Base-by-base conservation (phyloP, 2,888 invertebrate genomes). In the Esperia sulphurella region DNA sequence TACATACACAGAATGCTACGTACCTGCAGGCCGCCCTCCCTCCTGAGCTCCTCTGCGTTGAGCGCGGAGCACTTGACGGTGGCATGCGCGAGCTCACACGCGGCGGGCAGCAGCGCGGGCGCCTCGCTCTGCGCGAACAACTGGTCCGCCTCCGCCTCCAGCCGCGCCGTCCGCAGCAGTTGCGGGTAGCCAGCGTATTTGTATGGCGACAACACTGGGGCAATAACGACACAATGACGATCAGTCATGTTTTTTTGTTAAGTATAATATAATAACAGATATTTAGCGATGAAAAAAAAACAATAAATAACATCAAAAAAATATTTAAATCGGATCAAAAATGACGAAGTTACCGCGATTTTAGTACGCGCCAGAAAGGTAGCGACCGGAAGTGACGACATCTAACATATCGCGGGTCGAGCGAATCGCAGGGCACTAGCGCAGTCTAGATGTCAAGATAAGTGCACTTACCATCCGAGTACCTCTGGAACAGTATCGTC, bases 181-280 rank as follows among this genome's bases (percentile, higher is more conserved):
- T 98, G 98, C 0, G 98, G 97, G 90, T 99, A 99, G 9, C 99
- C 99, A 49, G 99, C 98, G 88, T 99, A 99, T 80, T 99, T 99
- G 89, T 98, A 99, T 0, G 98, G 98, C 47, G 95, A 93, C 37
- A 99, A 88, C 52, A 96, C 97, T 95, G 75, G 12, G 75, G 50
- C 21, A 21, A 21, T 5, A 3, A 21, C 21, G 21, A 21, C 21
- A 5, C 21, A 21, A 21, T 21, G 21, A n/a, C n/a, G n/a, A n/a
- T n/a, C n/a, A n/a, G n/a, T n/a, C n/a, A n/a, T n/a, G n/a, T n/a
- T n/a, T n/a, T n/a, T n/a, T n/a, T n/a, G n/a, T n/a, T n/a, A n/a
- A n/a, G n/a, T n/a, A n/a, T n/a, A n/a, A n/a, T n/a, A n/a, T n/a
- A n/a, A n/a, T n/a, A n/a, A n/a, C n/a, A n/a, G n/a, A n/a, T n/a